phyloP scores from a whole-genome alignment of 1,140 invertebrate genomes.

The Dysdera silvatica region DNA sequence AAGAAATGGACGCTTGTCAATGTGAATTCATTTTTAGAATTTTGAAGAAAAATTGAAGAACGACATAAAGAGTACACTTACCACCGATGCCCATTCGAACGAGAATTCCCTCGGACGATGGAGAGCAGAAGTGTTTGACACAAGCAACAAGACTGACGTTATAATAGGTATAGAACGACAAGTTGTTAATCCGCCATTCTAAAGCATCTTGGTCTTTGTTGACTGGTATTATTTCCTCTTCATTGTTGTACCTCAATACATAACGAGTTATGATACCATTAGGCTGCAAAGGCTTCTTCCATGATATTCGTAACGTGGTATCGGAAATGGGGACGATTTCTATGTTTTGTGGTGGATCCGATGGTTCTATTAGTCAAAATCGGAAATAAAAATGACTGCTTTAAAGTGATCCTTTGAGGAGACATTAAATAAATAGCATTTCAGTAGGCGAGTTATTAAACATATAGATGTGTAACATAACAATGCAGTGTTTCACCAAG shows the following conservation, averaged over 20 bases:
- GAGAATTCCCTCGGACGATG: not conserved
- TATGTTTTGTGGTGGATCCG: slow-evolving; percentile 6
- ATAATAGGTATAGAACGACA: not conserved
- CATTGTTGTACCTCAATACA: slow-evolving; percentile 66
- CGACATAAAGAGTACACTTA: not conserved
- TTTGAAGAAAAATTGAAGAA: not conserved
- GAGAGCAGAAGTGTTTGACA: slow-evolving; percentile 1
- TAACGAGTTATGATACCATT: slow-evolving; percentile 89
- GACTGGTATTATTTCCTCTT: too few species aligned
- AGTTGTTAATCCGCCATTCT: not conserved
- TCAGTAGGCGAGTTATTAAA: not conserved
- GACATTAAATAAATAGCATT: not conserved
- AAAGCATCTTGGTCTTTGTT: not conserved
- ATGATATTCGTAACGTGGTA: slow-evolving; percentile 63
- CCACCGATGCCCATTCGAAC: slow-evolving; percentile 13
- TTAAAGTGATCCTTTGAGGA: not conserved
- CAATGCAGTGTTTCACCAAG: not conserved
- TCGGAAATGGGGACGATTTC: not conserved
- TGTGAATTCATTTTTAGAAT: not conserved
- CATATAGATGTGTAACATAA: not conserved
- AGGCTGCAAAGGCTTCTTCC: slow-evolving; percentile 75
- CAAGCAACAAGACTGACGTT: slow-evolving; percentile 7
- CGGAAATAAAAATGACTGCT: not conserved
- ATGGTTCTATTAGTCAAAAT: slow-evolving; percentile 11
- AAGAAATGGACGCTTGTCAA: too few species aligned